These are phyloP conservation scores for Pteropus rufus DNA, from an alignment of 2,797 vertebrate species.

Conservation along the genomic window DNA sequence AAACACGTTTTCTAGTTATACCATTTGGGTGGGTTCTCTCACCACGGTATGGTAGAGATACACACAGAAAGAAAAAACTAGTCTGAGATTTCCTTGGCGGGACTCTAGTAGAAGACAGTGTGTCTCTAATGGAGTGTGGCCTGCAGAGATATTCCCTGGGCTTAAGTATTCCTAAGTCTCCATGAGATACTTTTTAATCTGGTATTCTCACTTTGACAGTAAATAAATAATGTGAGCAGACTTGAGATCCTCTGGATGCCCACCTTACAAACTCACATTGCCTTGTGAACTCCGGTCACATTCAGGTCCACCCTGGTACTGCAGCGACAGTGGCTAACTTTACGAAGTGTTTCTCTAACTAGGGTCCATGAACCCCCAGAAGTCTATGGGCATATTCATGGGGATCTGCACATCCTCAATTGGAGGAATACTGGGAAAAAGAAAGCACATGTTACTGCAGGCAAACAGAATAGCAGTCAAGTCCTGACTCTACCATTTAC, in stretches of 20 bases:
- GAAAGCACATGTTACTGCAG: not conserved
- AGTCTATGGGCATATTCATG: not conserved
- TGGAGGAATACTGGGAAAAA: not conserved
- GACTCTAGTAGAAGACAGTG: not conserved
- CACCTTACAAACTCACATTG: not conserved
- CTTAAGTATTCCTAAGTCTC: not conserved
- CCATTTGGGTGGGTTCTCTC: not conserved
- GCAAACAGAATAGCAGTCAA: not conserved
- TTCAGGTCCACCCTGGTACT: not conserved
- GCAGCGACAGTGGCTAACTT: not conserved
- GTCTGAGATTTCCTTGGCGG: not conserved
- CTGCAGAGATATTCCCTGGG: not conserved
- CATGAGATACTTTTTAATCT: not conserved
- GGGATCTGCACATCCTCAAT: not conserved
- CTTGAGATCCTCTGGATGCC: not conserved
- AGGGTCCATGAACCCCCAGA: too few species aligned
- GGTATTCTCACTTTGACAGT: not conserved
- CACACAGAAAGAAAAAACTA: not conserved
- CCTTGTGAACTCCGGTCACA: not conserved
- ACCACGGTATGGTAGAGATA: fast-evolving
- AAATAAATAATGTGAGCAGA: not conserved
- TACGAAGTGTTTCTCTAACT: not conserved
- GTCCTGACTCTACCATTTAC: not conserved
- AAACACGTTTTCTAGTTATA: not conserved
- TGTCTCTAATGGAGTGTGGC: not conserved